Conservation (phyloP, 2,113 vertebrate species). For the Boleophthalmus pectinirostris region DNA sequence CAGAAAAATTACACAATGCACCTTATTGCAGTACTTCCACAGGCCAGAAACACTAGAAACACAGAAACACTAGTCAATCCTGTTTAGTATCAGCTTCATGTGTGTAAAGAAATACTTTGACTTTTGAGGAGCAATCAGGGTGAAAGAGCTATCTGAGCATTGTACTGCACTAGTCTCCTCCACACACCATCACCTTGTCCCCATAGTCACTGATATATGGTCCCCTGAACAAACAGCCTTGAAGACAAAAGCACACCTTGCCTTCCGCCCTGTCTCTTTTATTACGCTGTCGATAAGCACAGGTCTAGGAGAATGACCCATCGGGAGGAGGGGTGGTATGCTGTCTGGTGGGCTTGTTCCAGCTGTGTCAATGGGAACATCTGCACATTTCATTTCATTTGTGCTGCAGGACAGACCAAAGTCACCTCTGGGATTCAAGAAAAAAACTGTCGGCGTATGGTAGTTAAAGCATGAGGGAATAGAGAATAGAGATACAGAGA, state of each 20-base stretch:
- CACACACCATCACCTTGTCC: conserved; percentile 18
- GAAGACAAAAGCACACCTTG: conserved; percentile 60
- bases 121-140: conserved; percentile 17
- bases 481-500: background rate
- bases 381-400: conserved; percentile 56
- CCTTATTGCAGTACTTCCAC: background rate
- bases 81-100: conserved; percentile 11
- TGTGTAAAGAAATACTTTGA: conserved; percentile 13
- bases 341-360: conserved; percentile 26
- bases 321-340: conserved; percentile 2
- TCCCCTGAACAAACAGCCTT: conserved; percentile 59
- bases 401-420: conserved; percentile 51
- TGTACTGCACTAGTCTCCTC: conserved; percentile 29
- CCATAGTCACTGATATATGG: conserved; percentile 53
- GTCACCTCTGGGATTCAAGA: conserved; percentile 40
- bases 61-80: no score
- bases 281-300: conserved; percentile 61
- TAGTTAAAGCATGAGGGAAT: background rate
- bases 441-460: background rate
- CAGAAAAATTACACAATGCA: no score
- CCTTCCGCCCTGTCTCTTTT: conserved; percentile 49
- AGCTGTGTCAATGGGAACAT: conserved; percentile 45
- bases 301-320: conserved; percentile 44
- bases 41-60: background rate
- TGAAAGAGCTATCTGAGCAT: conserved; percentile 36